Evolutionary conservation across 2,888 invertebrate species (phyloP), one percentile per base, ranked within the genome.

Genomic region (Cheilosia scutellata): DNA sequence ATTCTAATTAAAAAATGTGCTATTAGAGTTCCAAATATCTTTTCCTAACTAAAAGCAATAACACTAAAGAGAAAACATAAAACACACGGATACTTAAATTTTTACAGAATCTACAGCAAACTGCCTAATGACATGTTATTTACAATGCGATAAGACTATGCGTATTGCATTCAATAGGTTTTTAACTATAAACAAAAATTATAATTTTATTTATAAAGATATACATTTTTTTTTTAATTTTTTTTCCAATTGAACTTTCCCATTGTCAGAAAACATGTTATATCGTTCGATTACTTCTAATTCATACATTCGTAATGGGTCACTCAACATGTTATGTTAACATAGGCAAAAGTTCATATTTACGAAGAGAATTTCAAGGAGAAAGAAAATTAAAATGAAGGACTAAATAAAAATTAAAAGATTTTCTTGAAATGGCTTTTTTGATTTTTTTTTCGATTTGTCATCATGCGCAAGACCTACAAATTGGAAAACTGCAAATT

Each of bases 261-360:
- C 76, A 75, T 70, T 80, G 80, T 75, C 80, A 80, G 77, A 80
- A 79, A 84, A 84, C 84, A 86, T 77, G 76, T 86, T 86, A 82
- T 60, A 77, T 86, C 82, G 86, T 62, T 86, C 76, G 86, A 86
- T 86, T 86, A 86, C 86, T 86, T 86, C 86, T 82, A 82, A 86
- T 82, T 86, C 33, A 33, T 53, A 68, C 13, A 25, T 47, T 58
- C 29, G 20, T n/a, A 31, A 47, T 70, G 37, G 60, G 37, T 42
- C 47, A 58, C 16, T 47, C 60, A 71, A 82, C 84, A 84, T 79
- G 68, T 80, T 60, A 65, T n/a, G 27, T 65, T 66, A 66, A 77
- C 72, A 79, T 55, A 77, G 76, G 72, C n/a, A 72, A 68, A 86
- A 82, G 86, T 86, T 86, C 86, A 82, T 63, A 16, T 49, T 42